Evolutionary conservation across 2,888 invertebrate genomes (phyloP).

Genomic region (Bimastos eiseni): DNA sequence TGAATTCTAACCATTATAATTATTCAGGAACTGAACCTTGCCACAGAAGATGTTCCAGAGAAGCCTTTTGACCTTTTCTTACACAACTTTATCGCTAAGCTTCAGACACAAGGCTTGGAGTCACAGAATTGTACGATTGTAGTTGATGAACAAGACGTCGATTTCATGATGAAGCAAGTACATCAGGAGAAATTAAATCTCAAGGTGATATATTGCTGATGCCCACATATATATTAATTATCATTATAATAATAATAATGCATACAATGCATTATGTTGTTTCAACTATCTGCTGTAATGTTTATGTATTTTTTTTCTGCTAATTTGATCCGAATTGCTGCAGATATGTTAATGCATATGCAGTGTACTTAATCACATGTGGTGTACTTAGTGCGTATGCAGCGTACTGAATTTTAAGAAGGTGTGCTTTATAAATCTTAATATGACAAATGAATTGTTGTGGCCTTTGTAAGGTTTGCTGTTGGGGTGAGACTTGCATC

Average conservation of each 20-base stretch:
- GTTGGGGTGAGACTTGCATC: not conserved
- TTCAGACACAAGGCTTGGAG: not conserved
- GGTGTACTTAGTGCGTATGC: too few relatives aligned
- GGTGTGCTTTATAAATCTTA: not conserved
- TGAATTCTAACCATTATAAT: not conserved
- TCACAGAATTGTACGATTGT: not conserved
- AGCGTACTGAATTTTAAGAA: too few relatives aligned
- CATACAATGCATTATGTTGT: not conserved
- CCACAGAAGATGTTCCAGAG: not conserved
- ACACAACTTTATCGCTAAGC: not conserved
- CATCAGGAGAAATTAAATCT: not conserved
- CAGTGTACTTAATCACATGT: not conserved
- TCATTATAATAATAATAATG: not conserved
- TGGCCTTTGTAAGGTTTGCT: not conserved
- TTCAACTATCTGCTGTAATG: not conserved
- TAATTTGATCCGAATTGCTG: not conserved
- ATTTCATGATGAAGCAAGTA: constrained; percentile 4
- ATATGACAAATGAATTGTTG: not conserved
- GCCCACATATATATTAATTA: not conserved
- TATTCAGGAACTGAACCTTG: not conserved
- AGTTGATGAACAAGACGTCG: not conserved
- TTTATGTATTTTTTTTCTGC: not conserved
- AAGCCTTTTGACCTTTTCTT: not conserved
- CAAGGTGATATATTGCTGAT: not conserved
- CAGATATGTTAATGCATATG: not conserved